A percentile compares a stretch with the other conserved stretches of the same genome.
Evolutionary conservation across 2,888 invertebrate species (phyloP).

Genomic region (Oligia latruncula): DNA sequence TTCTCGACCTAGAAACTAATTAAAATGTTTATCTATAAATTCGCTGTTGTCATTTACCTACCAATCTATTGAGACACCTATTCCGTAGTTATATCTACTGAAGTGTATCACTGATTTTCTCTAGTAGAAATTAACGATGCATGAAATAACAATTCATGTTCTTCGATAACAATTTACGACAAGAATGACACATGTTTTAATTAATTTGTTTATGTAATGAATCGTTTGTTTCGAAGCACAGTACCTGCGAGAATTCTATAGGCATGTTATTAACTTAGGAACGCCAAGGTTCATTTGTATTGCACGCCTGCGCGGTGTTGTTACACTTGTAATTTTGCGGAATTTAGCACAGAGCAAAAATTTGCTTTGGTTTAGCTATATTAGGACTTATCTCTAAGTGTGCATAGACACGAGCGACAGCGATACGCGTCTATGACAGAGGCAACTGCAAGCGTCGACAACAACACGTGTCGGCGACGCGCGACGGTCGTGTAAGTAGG

Average conservation of each 20-base stretch:
- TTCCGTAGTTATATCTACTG: background rate
- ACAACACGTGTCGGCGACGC: too few species aligned
- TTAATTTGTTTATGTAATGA: slow-evolving; percentile 47
- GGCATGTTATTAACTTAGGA: background rate
- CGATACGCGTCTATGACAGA: too few species aligned
- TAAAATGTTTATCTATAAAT: slow-evolving; percentile 27
- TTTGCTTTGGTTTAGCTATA: background rate
- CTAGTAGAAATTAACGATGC: slow-evolving; percentile 30
- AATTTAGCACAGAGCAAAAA: background rate
- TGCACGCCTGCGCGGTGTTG: background rate
- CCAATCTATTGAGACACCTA: slow-evolving; percentile 4
- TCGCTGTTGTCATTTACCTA: background rate
- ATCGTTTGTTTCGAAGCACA: slow-evolving; percentile 31
- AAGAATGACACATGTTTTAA: slow-evolving; percentile 48
- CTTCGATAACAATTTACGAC: slow-evolving; percentile 32
- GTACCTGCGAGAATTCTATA: background rate
- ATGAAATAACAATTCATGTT: slow-evolving; percentile 43
- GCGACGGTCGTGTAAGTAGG: too few species aligned
- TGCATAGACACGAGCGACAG: too few species aligned
- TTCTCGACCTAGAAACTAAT: slow-evolving; percentile 25
- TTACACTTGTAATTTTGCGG: slow-evolving; percentile 3
- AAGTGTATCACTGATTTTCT: slow-evolving; percentile 29
- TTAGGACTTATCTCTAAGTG: background rate
- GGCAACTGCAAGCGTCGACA: too few species aligned
- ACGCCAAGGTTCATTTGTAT: background rate